Percentiles rank a stretch among this genome's conserved stretches.
Evolutionary conservation across 2,113 vertebrate genomes (phyloP).

Genomic region (Gallinago undulata): DNA sequence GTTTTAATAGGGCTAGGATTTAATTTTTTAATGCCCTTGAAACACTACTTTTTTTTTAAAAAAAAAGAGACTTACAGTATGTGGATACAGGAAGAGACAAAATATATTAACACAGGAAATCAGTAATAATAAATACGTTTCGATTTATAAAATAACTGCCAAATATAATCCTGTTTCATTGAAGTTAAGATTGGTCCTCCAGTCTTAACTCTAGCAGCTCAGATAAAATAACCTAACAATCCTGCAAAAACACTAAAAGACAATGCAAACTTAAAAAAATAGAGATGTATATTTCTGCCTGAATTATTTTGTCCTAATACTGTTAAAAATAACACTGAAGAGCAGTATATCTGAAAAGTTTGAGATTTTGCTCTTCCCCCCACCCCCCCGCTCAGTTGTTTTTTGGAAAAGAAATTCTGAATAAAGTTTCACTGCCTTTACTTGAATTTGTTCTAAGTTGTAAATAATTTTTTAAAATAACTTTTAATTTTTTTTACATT

Average conservation of each 20-base stretch:
- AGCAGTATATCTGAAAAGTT: background rate
- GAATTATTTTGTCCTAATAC: background rate
- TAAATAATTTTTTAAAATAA: background rate
- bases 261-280: background rate
- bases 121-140: background rate
- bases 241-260: background rate
- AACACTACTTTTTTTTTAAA: background rate
- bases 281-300: background rate
- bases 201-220: constrained; percentile 30
- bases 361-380: background rate
- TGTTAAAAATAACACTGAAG: background rate
- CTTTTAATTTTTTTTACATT: background rate
- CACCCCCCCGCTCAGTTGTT: background rate
- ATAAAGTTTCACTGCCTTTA: background rate
- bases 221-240: background rate
- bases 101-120: background rate
- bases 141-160: background rate
- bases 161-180: background rate
- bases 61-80: background rate
- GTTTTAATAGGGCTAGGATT: background rate
- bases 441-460: background rate
- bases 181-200: background rate
- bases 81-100: background rate
- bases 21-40: background rate
- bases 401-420: background rate